Evolutionary conservation across 2,797 vertebrate species (phyloP).

Genomic region (Numenius phaeopus): DNA sequence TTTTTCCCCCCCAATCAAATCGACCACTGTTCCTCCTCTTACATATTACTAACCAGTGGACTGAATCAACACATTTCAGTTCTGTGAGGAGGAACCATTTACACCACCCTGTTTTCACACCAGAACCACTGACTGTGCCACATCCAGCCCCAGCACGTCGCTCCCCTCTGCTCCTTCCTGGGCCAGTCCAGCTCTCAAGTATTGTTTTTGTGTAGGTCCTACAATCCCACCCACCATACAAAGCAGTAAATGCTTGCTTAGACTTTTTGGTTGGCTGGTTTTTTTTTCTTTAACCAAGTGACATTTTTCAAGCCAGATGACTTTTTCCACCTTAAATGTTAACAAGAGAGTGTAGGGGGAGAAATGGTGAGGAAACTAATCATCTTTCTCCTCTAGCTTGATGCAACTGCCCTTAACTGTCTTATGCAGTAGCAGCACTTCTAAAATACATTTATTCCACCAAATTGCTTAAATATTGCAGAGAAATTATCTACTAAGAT

Average conservation of each 20-base stretch:
- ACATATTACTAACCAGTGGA: not conserved
- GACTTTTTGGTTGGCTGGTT: not conserved
- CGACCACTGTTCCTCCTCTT: not conserved
- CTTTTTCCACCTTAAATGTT: constrained; percentile 49
- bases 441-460: not conserved
- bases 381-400: not conserved
- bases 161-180: not conserved
- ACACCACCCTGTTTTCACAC: not conserved
- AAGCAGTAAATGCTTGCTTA: not conserved
- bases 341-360: not conserved
- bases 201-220: not conserved
- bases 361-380: not conserved
- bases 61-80: not conserved
- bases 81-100: not conserved
- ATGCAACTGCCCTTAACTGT: not conserved
- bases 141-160: not conserved
- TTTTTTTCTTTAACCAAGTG: not conserved
- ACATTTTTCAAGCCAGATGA: constrained; percentile 16
- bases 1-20: not conserved
- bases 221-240: not conserved
- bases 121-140: not conserved
- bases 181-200: not conserved
- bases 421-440: not conserved
- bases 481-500: not conserved
- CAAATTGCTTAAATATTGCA: not conserved